Evolutionary conservation across 2,113 vertebrate species (phyloP).

Genomic region (Regulus satrapa): DNA sequence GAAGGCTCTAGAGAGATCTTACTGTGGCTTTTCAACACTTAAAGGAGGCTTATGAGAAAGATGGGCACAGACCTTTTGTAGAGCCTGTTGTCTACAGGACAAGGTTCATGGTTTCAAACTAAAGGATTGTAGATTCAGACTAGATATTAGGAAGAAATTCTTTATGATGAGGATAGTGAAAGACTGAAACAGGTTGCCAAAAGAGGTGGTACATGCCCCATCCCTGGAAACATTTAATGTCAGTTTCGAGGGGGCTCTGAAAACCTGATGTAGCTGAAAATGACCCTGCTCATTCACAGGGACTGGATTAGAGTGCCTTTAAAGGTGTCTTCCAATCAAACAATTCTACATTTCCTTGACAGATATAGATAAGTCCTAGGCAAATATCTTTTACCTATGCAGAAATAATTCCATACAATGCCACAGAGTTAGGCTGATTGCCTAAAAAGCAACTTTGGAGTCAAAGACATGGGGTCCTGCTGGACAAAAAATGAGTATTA

Average conservation of each 20-base stretch:
- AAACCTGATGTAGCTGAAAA: background rate
- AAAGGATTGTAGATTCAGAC: background rate
- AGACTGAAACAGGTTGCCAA: background rate
- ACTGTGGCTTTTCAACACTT: background rate
- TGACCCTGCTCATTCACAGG: fast-evolving
- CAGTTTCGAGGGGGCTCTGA: fast-evolving
- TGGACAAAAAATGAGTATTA: background rate
- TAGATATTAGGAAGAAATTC: background rate
- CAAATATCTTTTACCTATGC: background rate
- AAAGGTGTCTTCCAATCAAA: background rate
- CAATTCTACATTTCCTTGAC: background rate
- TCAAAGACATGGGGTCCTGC: background rate
- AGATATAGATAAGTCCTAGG: background rate
- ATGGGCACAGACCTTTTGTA: background rate
- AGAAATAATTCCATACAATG: background rate
- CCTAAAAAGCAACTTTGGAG: background rate
- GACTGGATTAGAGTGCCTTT: background rate
- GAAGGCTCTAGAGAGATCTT: background rate
- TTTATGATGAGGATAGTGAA: background rate
- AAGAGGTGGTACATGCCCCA: background rate
- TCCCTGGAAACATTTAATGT: background rate
- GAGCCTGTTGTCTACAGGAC: background rate
- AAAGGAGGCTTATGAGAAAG: background rate
- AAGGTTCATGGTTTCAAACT: background rate
- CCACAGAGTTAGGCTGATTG: background rate